phyloP scores from a whole-genome alignment of 2,888 invertebrate species.

The Lottia scabra region DNA sequence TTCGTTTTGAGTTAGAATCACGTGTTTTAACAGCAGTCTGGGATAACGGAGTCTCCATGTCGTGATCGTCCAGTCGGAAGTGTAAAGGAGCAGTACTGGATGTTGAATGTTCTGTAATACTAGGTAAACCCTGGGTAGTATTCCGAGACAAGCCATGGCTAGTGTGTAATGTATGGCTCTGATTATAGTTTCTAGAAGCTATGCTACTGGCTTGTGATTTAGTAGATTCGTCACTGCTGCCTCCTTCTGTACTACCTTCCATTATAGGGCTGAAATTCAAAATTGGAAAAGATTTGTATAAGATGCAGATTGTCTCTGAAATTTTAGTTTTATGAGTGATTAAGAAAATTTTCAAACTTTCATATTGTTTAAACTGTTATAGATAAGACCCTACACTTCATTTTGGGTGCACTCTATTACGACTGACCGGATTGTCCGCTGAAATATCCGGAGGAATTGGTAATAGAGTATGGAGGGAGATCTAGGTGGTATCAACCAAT shows the following conservation, averaged over 20 bases:
- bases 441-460: no score
- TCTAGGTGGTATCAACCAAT: no score
- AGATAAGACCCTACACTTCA: no score
- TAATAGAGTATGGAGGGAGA: no score
- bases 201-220: constrained; percentile 20
- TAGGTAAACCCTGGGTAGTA: background rate
- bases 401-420: no score
- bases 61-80: background rate
- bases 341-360: no score
- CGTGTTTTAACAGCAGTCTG: background rate
- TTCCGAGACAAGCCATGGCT: background rate
- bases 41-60: background rate
- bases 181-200: constrained; percentile 10
- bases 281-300: no score
- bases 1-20: background rate
- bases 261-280: constrained; percentile 56
- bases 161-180: background rate
- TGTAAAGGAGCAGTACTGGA: background rate
- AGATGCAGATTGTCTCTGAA: no score
- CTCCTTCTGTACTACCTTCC: constrained; percentile 61
- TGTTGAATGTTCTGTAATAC: background rate
- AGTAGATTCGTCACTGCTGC: constrained; percentile 32
- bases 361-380: no score
- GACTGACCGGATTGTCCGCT: no score
- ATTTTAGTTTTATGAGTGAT: no score